A percentile compares a stretch with the other conserved stretches of the same genome.
Evolutionary conservation across 2,888 invertebrate species (phyloP).

Genomic region (Opisthograptis luteolata): DNA sequence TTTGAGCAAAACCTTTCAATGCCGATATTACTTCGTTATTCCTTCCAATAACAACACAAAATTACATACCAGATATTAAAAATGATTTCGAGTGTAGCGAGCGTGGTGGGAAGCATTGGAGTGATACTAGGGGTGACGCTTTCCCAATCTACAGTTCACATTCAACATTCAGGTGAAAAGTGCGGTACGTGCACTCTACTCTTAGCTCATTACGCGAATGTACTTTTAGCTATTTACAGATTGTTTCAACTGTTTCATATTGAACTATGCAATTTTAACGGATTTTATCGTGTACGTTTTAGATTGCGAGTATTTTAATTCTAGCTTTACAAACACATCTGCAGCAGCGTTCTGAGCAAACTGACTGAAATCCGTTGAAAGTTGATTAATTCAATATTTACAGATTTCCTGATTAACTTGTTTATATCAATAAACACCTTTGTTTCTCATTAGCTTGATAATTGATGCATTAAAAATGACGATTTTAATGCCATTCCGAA

Average conservation of each 20-base stretch:
- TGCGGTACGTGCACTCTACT: conserved; percentile 51
- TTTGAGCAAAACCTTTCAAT: too few species aligned
- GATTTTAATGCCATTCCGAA: conserved; percentile 15
- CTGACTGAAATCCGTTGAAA: neutral
- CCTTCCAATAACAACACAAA: neutral
- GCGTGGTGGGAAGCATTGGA: conserved; percentile 18
- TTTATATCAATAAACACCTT: conserved; percentile 1
- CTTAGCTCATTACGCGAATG: conserved; percentile 49
- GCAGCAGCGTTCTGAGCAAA: neutral
- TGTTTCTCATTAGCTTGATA: too few species aligned
- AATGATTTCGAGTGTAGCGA: neutral
- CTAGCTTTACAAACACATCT: too few species aligned
- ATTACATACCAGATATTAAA: neutral
- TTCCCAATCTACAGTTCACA: conserved; percentile 78
- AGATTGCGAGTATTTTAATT: too few species aligned
- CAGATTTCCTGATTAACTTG: neutral
- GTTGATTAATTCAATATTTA: conserved; percentile 8
- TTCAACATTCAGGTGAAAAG: conserved; percentile 62
- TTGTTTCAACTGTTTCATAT: neutral
- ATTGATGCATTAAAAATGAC: conserved; percentile 3
- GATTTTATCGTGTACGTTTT: neutral
- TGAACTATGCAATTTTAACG: neutral
- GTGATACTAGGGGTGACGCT: conserved; percentile 43
- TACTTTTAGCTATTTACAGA: conserved; percentile 5
- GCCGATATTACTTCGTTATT: neutral